Conservation (phyloP, 2,888 invertebrate species). For the Eristalis tenax region DNA sequence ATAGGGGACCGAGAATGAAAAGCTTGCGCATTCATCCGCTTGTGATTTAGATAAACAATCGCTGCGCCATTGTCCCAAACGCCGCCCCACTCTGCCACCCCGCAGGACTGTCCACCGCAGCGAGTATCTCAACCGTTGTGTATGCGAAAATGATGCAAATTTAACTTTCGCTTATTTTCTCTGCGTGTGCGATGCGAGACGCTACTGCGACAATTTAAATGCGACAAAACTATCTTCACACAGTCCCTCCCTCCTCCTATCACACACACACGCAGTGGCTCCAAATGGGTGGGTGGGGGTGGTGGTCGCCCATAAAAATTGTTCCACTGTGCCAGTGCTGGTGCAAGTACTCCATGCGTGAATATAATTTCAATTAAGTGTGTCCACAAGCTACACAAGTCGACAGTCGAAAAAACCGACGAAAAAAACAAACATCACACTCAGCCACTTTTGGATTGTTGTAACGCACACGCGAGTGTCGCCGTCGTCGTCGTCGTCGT, state of each 20-base stretch:
- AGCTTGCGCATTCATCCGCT: conserved; percentile 65
- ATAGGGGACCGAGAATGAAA: conserved; percentile 18
- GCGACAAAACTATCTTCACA: conserved; percentile 54
- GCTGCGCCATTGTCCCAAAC: conserved; percentile 16
- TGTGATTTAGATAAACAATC: conserved; percentile 66
- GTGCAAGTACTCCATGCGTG: conserved; percentile 35
- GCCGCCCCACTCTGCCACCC: not conserved
- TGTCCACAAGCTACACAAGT: not conserved
- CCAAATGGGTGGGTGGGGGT: not conserved
- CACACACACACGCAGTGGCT: not conserved
- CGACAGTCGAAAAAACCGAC: conserved; percentile 12
- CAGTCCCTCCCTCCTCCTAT: conserved; percentile 8
- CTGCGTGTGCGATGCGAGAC: conserved; percentile 45
- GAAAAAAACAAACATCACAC: not conserved
- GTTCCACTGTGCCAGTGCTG: conserved; percentile 8
- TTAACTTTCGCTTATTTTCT: conserved; percentile 67
- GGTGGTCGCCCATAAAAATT: conserved; percentile 1
- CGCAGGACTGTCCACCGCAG: not conserved
- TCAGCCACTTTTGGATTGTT: conserved; percentile 9
- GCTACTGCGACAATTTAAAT: conserved; percentile 63
- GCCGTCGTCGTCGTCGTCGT: no score
- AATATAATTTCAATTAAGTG: conserved; percentile 57
- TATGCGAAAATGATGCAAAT: conserved; percentile 56
- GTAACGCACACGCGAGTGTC: conserved; percentile 21
- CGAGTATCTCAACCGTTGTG: not conserved